These are phyloP conservation scores for Heterotilapia buettikoferi DNA, from an alignment of 2,113 vertebrate species.

Conservation along the genomic window DNA sequence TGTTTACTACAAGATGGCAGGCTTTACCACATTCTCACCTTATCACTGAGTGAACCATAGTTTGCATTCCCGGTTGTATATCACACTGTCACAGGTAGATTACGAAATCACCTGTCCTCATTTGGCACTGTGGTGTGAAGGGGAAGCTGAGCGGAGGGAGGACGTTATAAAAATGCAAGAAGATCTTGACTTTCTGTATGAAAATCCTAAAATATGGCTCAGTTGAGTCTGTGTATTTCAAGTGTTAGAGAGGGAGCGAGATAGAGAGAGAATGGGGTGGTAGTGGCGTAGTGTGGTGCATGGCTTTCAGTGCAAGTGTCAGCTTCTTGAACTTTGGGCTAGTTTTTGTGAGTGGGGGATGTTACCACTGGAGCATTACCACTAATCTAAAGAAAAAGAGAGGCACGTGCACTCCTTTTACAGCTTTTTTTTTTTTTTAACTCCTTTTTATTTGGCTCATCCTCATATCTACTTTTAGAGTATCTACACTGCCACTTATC, in stretches of 20 bases:
- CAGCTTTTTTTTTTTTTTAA: background rate
- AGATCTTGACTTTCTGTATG: background rate
- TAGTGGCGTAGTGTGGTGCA: background rate
- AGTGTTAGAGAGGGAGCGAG: background rate
- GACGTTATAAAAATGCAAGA: background rate
- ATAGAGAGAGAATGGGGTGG: background rate
- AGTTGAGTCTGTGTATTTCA: background rate
- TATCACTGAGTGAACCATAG: background rate
- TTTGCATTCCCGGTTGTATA: constrained; percentile 11
- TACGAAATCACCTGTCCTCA: constrained; percentile 5
- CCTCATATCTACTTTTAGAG: background rate
- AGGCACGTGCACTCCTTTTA: background rate
- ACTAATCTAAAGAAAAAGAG: background rate
- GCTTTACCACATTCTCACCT: constrained; percentile 32
- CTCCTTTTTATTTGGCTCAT: background rate
- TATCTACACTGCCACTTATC: background rate
- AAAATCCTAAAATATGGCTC: background rate
- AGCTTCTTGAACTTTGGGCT: constrained; percentile 38
- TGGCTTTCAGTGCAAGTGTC: background rate
- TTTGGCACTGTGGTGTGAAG: background rate
- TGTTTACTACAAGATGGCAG: constrained; percentile 38
- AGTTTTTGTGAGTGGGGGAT: background rate
- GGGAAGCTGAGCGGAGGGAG: background rate
- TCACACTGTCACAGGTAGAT: background rate
- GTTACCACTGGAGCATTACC: background rate